phyloP scores from a whole-genome alignment of 2,888 invertebrate genomes.

The Noctua janthe region DNA sequence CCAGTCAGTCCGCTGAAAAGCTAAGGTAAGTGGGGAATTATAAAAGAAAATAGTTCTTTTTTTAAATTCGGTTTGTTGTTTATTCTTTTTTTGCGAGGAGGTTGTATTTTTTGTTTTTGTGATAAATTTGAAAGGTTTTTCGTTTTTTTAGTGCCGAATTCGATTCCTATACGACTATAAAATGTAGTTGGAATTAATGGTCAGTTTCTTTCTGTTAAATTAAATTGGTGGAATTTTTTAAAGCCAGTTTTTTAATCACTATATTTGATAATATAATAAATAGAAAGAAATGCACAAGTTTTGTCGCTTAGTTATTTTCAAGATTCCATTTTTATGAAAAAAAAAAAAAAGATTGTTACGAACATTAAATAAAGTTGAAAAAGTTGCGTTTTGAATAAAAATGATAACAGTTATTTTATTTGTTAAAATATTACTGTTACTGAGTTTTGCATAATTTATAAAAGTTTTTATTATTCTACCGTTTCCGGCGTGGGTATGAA shows the following conservation, averaged over 20 bases:
- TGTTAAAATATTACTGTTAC: neutral
- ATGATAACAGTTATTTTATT: neutral
- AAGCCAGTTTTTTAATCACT: neutral
- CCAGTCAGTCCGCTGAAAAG: conserved; percentile 58
- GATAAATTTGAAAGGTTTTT: neutral
- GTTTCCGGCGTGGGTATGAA: neutral
- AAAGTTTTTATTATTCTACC: neutral
- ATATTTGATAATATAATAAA: neutral
- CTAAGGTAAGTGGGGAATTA: conserved; percentile 69
- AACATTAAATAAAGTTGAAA: too few relatives aligned
- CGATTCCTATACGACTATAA: neutral
- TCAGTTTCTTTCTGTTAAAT: neutral
- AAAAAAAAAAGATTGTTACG: neutral
- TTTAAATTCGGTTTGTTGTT: neutral
- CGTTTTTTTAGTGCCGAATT: neutral
- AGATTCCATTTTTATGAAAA: neutral
- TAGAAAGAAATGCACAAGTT: neutral
- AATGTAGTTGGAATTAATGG: neutral
- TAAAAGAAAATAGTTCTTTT: too few relatives aligned
- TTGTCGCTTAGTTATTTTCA: neutral
- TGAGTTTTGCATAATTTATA: neutral
- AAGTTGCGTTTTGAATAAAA: neutral
- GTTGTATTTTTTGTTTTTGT: neutral
- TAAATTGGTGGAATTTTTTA: neutral
- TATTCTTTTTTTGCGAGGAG: too few relatives aligned